Percentiles rank a stretch among this genome's conserved stretches.
Evolutionary conservation across 2,797 vertebrate species (phyloP).

Genomic region (Molossus alvarezi): DNA sequence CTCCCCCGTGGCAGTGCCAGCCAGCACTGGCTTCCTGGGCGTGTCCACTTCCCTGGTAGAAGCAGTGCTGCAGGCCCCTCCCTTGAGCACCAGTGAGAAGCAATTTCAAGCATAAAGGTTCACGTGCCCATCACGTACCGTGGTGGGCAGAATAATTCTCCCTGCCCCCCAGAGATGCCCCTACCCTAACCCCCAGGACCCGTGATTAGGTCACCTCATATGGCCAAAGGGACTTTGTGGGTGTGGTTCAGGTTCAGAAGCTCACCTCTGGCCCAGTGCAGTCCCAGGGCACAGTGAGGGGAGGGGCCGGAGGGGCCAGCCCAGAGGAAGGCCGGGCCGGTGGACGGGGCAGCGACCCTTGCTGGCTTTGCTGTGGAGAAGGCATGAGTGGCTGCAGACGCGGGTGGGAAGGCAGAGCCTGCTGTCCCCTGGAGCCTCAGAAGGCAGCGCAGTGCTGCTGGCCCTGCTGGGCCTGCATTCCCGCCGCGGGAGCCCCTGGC

Average conservation of each 20-base stretch:
- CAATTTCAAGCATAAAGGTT: neutral
- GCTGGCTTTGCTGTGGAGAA: neutral
- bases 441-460: rapidly evolving
- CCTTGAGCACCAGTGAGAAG: neutral
- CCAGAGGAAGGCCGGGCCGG: neutral
- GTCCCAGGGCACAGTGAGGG: neutral
- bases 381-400: too few species aligned
- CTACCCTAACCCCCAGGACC: neutral
- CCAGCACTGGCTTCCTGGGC: too few species aligned
- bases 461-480: neutral
- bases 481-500: neutral
- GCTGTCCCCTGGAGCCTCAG: neutral
- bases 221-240: neutral
- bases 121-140: rapidly evolving
- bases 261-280: rapidly evolving
- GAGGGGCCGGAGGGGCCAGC: neutral
- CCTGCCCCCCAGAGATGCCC: neutral
- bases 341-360: too few species aligned
- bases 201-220: neutral
- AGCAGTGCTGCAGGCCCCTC: too few species aligned
- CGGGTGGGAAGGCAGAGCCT: neutral
- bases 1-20: too few species aligned
- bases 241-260: neutral
- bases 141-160: too few species aligned
- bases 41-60: too few species aligned